These are phyloP conservation scores for Halictus ligatus DNA, from an alignment of 2,888 invertebrate genomes.

Conservation along the genomic window DNA sequence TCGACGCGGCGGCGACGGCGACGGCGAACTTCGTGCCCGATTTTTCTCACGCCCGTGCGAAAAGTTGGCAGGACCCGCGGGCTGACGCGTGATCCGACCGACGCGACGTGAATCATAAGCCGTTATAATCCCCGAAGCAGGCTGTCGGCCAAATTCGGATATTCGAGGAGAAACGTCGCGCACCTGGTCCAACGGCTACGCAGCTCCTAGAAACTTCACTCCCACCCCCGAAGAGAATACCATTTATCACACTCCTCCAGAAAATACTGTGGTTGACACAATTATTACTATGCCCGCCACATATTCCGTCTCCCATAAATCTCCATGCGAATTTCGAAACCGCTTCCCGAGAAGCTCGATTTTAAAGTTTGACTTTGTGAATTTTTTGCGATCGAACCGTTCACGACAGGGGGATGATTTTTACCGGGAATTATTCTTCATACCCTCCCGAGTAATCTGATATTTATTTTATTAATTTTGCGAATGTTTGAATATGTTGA, in stretches of 20 bases:
- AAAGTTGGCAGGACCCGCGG: constrained; percentile 48
- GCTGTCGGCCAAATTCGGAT: constrained; percentile 24
- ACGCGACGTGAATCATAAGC: constrained; percentile 47
- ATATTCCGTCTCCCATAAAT: background rate
- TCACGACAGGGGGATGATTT: background rate
- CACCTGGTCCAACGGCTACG: constrained; percentile 7
- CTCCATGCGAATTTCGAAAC: background rate
- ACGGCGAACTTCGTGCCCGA: background rate
- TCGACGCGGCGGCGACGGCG: background rate
- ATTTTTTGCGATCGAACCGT: background rate
- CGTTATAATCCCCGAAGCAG: constrained; percentile 30
- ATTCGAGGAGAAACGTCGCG: background rate
- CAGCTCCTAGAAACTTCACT: background rate
- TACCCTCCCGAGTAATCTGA: background rate
- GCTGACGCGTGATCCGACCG: constrained; percentile 36
- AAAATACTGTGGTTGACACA: background rate
- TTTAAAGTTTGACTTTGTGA: background rate
- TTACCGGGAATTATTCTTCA: background rate
- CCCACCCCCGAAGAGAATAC: background rate
- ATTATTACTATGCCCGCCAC: background rate
- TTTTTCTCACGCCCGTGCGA: constrained; percentile 49
- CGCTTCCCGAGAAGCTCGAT: background rate
- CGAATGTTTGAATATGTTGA: too few relatives aligned
- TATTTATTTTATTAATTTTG: background rate
- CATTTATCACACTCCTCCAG: background rate